A percentile compares a stretch with the other conserved stretches of the same genome.
Evolutionary conservation across 2,888 invertebrate genomes (phyloP).

Genomic region (Papilio elwesi): DNA sequence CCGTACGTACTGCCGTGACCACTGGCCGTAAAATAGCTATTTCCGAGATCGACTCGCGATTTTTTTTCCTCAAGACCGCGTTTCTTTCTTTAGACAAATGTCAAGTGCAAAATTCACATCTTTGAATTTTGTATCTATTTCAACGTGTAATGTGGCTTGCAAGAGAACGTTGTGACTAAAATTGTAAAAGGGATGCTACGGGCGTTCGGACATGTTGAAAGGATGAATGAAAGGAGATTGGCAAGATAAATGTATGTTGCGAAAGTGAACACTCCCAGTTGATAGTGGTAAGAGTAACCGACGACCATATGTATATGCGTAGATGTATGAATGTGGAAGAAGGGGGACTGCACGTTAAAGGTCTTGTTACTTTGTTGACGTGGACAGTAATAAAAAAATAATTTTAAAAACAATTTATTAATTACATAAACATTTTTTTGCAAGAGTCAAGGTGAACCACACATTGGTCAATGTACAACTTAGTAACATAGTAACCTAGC

Average conservation of each 20-base stretch:
- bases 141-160: no score
- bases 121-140: background rate
- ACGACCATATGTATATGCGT: no score
- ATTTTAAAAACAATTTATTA: background rate
- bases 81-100: slow-evolving; percentile 32
- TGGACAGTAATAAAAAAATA: background rate
- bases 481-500: background rate
- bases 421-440: slow-evolving; percentile 2
- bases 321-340: no score
- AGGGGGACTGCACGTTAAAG: no score
- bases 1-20: slow-evolving; percentile 37
- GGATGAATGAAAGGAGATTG: no score
- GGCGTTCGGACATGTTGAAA: no score
- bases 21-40: slow-evolving; percentile 39
- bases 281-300: no score
- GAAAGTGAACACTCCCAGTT: no score
- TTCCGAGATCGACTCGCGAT: slow-evolving; percentile 23
- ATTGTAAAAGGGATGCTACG: no score
- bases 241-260: no score
- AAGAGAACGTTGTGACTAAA: no score
- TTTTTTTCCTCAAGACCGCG: slow-evolving; percentile 23
- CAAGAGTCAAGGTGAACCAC: slow-evolving; percentile 6
- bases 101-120: slow-evolving; percentile 30
- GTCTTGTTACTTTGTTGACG: background rate
- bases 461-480: background rate